These are phyloP conservation scores for Petrocephalus microphthalmus DNA, from an alignment of 2,113 vertebrate species.

Conservation along the genomic window DNA sequence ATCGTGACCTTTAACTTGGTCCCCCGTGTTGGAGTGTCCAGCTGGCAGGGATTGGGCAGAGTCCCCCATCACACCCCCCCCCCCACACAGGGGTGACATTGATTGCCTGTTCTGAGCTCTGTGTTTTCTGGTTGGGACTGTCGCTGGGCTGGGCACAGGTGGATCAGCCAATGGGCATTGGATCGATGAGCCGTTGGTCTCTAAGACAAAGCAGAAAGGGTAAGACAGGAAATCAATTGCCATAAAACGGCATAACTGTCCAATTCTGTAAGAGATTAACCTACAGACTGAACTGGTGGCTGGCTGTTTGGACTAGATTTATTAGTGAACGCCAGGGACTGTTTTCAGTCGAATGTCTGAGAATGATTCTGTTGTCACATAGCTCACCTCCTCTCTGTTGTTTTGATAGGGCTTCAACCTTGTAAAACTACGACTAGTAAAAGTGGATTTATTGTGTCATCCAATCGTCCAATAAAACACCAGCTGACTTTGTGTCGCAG, in stretches of 20 bases:
- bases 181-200: not conserved
- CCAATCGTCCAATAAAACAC: not conserved
- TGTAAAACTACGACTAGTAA: not conserved
- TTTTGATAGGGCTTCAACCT: not conserved
- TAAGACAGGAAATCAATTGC: constrained; percentile 5
- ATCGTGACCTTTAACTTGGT: not conserved
- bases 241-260: constrained; percentile 13
- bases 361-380: not conserved
- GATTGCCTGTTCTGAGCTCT: not conserved
- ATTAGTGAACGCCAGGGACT: not conserved
- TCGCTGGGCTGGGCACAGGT: not conserved
- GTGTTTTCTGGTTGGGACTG: not conserved
- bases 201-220: not conserved
- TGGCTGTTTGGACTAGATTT: not conserved
- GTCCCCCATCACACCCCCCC: not conserved
- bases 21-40: not conserved
- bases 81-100: not conserved
- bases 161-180: not conserved
- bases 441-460: not conserved
- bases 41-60: not conserved
- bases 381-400: not conserved
- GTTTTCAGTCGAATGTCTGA: not conserved
- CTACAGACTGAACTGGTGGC: not conserved
- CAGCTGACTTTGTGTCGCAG: not conserved
- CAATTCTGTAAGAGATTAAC: not conserved